Evolutionary conservation across 2,113 vertebrate species (phyloP).

Genomic region (Solea senegalensis): DNA sequence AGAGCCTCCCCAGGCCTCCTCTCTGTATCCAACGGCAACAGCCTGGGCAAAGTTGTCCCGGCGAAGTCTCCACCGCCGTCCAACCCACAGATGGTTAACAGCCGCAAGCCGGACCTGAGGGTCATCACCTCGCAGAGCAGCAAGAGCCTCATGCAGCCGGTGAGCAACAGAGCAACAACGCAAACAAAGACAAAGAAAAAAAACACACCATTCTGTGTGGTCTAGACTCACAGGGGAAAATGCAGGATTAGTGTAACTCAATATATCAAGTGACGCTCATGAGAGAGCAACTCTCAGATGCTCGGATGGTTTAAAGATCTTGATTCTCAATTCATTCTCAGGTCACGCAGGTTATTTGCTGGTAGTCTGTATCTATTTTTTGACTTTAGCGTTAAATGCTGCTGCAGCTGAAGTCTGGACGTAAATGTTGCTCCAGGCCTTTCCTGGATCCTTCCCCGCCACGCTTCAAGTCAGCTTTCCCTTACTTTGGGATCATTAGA

Average conservation of each 20-base stretch:
- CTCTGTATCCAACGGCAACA: slow-evolving; percentile 90
- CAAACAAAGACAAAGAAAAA: not conserved
- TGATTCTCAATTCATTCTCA: too few relatives aligned
- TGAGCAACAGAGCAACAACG: slow-evolving; percentile 74
- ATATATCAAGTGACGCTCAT: too few relatives aligned
- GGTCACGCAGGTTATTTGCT: too few relatives aligned
- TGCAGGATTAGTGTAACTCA: too few relatives aligned
- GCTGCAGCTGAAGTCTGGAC: too few relatives aligned
- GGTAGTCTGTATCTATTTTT: too few relatives aligned
- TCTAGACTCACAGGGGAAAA: too few relatives aligned
- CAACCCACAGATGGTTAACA: slow-evolving; percentile 84
- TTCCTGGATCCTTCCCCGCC: not conserved
- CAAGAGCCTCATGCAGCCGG: slow-evolving; percentile 95
- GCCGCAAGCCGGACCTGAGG: slow-evolving; percentile 93
- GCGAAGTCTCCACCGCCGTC: slow-evolving; percentile 90
- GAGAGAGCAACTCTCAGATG: too few relatives aligned
- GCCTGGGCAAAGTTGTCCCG: slow-evolving; percentile 89
- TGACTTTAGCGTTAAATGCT: too few relatives aligned
- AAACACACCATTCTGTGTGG: too few relatives aligned
- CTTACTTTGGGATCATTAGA: not conserved
- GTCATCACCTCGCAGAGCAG: slow-evolving; percentile 96
- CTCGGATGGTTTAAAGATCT: too few relatives aligned
- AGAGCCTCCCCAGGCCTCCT: slow-evolving; percentile 92
- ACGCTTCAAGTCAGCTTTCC: not conserved
- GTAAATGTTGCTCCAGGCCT: not conserved